Base-by-base conservation (phyloP, 2,888 invertebrate genomes). In the Drosophila recens region DNA sequence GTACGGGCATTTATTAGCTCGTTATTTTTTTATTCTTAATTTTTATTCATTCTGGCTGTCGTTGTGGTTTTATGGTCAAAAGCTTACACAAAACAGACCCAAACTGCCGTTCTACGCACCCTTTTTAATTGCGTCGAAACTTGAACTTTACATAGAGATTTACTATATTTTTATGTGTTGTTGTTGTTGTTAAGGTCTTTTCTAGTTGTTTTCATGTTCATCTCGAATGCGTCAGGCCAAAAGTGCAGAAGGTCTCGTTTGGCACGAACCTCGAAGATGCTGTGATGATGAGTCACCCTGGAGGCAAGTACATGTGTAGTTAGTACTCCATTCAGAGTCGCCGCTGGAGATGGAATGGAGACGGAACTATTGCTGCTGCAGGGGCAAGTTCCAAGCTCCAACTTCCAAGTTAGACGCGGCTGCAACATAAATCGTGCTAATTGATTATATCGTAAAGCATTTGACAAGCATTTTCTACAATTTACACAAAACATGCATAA, bases 361-460 rank as follows among this genome's bases (percentile, higher is more conserved):
- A 27, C 27, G 27, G 27, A 80, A 80, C 36, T 13, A 5, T 13
- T 36, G 33, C 33, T 33, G 33, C 42, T 42, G 67, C 58, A 40
- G 36, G 54, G 49, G 64, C 63, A 64, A 33, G 30, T 11, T 49
- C 49, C 49, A 17, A 13, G 33, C 20, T 17, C 13, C 20, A 45
- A 45, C 6, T 45, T 45, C 17, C 42, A 42, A 48, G 48, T 30
- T 34, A 34, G 34, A 17, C 43, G 27, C 53, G 38, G 46, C 72
- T 87, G 86, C 86, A 89, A 79, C 89, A 89, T 87, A 89, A 87
- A 73, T 89, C 86, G 85, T 87, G 86, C 80, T 85, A 87, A 87
- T 87, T 82, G 89, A 87, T 87, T 79, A 72, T 80, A 87, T 89
- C 86, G 80, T 72, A 66, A 68, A 65, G 54, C 72, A 67, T 83